A percentile compares a stretch with the other conserved stretches of the same genome.
These are phyloP conservation scores for Brachionus rotundiformis DNA, from an alignment of 1,140 invertebrate species.

Conservation along the genomic window DNA sequence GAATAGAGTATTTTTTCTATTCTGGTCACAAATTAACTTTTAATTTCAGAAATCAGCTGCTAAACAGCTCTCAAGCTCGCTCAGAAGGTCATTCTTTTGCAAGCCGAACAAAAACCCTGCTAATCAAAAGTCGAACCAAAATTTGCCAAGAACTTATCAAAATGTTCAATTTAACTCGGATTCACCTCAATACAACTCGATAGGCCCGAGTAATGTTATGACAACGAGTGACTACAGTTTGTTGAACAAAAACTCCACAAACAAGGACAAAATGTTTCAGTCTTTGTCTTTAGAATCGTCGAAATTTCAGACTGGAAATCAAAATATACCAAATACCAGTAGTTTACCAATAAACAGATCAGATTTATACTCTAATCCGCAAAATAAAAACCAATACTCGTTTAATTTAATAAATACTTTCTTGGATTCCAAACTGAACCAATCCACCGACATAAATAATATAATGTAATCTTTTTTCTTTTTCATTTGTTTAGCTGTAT, in stretches of 20 bases:
- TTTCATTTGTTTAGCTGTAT: background rate
- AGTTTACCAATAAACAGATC: constrained; percentile 44
- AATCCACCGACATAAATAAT: constrained; percentile 4
- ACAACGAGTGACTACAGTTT: constrained; percentile 29
- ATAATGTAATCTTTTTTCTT: background rate
- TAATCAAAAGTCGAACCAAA: constrained; percentile 65
- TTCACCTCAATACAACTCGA: background rate
- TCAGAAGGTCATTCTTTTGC: constrained; percentile 93
- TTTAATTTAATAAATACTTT: background rate
- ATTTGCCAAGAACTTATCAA: background rate
- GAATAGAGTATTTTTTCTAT: constrained; percentile 57
- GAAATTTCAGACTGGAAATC: constrained; percentile 1
- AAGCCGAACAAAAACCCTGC: constrained; percentile 77
- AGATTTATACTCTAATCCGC: constrained; percentile 21
- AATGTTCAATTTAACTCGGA: background rate
- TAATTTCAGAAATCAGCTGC: constrained; percentile 67
- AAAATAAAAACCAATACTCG: background rate
- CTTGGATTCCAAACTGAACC: background rate
- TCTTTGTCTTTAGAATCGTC: constrained; percentile 16
- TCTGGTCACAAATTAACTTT: background rate
- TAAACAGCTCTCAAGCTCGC: constrained; percentile 79
- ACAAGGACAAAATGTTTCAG: constrained; percentile 30
- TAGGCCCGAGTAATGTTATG: background rate
- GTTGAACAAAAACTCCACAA: constrained; percentile 14
- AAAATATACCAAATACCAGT: constrained; percentile 20